Percentiles rank a stretch among this genome's conserved stretches.
These are phyloP conservation scores for Poliocrania exsul DNA, from an alignment of 2,797 vertebrate species.

Conservation along the genomic window DNA sequence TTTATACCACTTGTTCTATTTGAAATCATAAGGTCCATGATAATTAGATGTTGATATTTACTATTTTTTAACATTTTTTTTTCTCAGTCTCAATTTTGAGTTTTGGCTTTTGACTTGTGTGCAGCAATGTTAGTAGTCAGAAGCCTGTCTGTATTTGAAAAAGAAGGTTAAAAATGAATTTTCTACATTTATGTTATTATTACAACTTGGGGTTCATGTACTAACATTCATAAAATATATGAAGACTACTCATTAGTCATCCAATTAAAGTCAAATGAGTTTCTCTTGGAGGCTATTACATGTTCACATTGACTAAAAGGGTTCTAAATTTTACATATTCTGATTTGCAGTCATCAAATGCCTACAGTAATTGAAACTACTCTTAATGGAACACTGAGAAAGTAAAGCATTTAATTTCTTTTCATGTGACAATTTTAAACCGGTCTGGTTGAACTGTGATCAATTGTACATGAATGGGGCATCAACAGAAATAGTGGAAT, in stretches of 20 bases:
- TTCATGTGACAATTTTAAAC: neutral
- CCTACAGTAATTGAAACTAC: neutral
- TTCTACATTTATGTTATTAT: neutral
- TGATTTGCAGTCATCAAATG: neutral
- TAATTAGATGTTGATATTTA: neutral
- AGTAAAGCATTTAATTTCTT: neutral
- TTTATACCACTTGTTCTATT: neutral
- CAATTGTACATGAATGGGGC: neutral
- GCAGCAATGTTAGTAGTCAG: neutral
- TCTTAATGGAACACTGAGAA: neutral
- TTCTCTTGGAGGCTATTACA: neutral
- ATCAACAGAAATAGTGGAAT: neutral
- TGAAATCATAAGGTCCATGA: neutral
- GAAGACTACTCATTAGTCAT: neutral
- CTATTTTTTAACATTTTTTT: neutral
- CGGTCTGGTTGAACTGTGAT: neutral
- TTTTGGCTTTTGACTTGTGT: neutral
- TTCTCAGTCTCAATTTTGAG: neutral
- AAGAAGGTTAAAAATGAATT: neutral
- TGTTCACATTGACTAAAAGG: neutral
- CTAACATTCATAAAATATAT: neutral
- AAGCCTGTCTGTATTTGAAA: neutral
- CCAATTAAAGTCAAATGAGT: neutral
- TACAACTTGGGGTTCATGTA: neutral
- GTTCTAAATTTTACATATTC: neutral